Evolutionary conservation across 2,113 vertebrate species (phyloP).

Genomic region (Calcarius ornatus): DNA sequence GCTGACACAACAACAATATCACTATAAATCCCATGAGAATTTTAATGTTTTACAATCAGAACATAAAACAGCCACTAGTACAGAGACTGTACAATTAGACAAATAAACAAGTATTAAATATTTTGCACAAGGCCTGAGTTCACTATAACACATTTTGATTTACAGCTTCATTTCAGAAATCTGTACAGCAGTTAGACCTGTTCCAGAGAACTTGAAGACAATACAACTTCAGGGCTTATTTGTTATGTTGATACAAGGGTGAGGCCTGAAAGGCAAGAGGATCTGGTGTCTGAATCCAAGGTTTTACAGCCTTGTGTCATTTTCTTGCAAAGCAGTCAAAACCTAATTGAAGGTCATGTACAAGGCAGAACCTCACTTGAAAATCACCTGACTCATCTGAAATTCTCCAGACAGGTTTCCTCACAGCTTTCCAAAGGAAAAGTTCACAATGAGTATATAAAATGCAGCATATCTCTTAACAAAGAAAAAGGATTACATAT

Average conservation of each 20-base stretch:
- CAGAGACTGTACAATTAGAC: conserved; percentile 46
- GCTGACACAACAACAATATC: conserved; percentile 39
- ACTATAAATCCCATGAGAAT: conserved; percentile 43
- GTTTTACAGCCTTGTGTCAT: not conserved
- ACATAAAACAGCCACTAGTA: conserved; percentile 50
- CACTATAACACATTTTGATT: conserved; percentile 53
- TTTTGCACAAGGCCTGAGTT: conserved; percentile 63
- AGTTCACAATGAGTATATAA: conserved; percentile 16
- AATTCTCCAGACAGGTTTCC: not conserved
- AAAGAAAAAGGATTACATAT: not conserved
- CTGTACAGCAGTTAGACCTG: conserved; percentile 42
- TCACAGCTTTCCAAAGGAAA: conserved; percentile 8
- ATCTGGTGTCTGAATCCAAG: not conserved
- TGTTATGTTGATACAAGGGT: not conserved
- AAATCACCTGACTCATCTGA: not conserved
- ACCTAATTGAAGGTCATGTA: not conserved
- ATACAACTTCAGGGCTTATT: not conserved
- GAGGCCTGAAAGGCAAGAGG: not conserved
- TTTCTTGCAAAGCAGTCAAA: not conserved
- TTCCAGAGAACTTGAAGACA: conserved; percentile 9
- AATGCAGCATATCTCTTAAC: conserved; percentile 52
- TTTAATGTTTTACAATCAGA: conserved; percentile 38
- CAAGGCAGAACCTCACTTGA: not conserved
- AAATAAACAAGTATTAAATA: conserved; percentile 57
- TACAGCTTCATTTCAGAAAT: conserved; percentile 50